Evolutionary conservation across 2,797 vertebrate genomes (phyloP), one percentile per base, ranked within the genome.

Genomic region (Anguilla marmorata): DNA sequence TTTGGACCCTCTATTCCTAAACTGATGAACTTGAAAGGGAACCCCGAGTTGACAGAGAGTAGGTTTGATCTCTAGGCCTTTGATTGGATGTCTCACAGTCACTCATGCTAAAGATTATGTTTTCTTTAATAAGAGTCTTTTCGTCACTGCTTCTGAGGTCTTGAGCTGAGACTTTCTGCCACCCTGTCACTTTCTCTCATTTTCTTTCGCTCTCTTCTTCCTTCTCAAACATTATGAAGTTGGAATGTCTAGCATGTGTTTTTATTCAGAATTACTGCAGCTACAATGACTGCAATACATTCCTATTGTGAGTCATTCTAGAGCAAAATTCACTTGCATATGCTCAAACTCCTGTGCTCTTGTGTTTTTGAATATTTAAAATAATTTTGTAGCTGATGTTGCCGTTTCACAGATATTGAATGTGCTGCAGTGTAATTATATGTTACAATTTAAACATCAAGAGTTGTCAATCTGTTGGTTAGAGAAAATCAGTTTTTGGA

Each of bases 1-100:
- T 97, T 97, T 86, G 98, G 98, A 0, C 98, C 98, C 27, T 99
- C 98, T 0, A 89, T 99, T 92, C 98, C 98, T 88, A 98, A 96
- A 92, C 96, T 99, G 95, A 99, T 99, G 98, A 99, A 99, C 93
- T 94, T 99, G 87, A 98, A 95, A 93, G 98, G 98, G 93, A 98
- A 95, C 92, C 98, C 98, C 33, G 97, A 98, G 89, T 95, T 99
- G 93, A 97, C 95, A 86, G 91, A 96, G 89, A 95, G 98, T 99
- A 96, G 92, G 96, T 92, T 82, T 21, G 6, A 80, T 16, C 74
- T 79, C 74, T 6, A 33, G 74, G 37, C 37, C 21, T 82, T 45
- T 50, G 24, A 24, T 82, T n/a, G 19, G 7, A 24, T 24, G 41
- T 50, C 41, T 48, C 37, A 1, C 24, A 3, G 41, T 82, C 41